Evolutionary conservation across 2,888 invertebrate genomes (phyloP).

Genomic region (Linyphia triangularis): DNA sequence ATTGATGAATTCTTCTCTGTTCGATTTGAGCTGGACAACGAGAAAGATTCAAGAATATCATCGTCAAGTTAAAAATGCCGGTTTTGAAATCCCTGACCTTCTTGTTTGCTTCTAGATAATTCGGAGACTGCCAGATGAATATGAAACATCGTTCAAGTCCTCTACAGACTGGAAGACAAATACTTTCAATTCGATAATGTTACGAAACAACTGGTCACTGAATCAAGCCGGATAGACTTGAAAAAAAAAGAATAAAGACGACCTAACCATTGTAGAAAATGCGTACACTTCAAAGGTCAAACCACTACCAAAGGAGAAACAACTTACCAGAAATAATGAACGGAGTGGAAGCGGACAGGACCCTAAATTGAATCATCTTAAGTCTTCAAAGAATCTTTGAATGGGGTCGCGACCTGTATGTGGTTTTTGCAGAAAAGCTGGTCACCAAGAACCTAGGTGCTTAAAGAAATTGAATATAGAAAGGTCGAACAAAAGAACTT

Average conservation of each 20-base stretch:
- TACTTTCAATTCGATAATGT: too few relatives aligned
- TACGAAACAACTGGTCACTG: too few relatives aligned
- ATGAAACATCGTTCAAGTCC: background rate
- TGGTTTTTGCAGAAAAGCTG: too few relatives aligned
- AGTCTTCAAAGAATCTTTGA: too few relatives aligned
- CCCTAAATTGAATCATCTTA: too few relatives aligned
- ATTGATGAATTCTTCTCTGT: background rate
- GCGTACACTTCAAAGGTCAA: background rate
- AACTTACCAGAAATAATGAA: background rate
- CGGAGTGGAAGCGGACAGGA: too few relatives aligned
- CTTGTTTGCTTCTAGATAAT: background rate
- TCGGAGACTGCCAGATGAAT: background rate
- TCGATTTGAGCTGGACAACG: background rate
- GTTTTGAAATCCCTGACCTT: too few relatives aligned
- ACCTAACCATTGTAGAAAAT: background rate
- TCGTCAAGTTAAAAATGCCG: background rate
- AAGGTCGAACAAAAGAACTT: too few relatives aligned
- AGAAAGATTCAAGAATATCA: background rate
- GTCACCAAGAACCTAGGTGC: too few relatives aligned
- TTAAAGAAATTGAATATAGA: too few relatives aligned
- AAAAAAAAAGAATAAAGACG: background rate
- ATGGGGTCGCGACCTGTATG: too few relatives aligned
- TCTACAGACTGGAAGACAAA: background rate
- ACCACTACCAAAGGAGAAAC: background rate
- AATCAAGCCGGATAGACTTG: background rate